Conservation (phyloP, 37 sponge, comb jelly and placozoan genomes). For the Mnemiopsis leidyi region DNA sequence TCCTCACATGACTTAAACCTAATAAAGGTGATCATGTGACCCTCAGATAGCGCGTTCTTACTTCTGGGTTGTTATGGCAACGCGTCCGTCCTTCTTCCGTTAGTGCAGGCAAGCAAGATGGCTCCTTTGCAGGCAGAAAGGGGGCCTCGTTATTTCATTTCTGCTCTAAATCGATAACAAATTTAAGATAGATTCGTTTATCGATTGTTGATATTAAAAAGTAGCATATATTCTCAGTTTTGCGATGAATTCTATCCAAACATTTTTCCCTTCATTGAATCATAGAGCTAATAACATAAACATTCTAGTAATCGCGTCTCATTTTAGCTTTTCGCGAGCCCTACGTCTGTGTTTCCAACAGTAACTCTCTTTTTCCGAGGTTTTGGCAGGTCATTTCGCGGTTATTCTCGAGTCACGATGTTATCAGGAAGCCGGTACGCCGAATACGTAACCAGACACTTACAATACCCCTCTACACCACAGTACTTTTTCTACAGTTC, state of each 20-base stretch:
- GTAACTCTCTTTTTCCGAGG: not conserved
- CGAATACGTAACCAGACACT: too few relatives aligned
- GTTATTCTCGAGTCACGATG: too few relatives aligned
- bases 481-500: too few relatives aligned
- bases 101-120: not conserved
- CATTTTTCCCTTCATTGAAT: not conserved
- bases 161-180: not conserved
- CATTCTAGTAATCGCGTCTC: not conserved
- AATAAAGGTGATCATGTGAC: not conserved
- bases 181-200: not conserved
- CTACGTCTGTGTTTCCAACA: not conserved
- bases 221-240: conserved; percentile 29
- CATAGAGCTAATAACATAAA: not conserved
- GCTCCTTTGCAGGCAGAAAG: not conserved
- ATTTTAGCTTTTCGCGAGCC: not conserved
- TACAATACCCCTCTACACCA: too few relatives aligned
- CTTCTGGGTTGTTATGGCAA: not conserved
- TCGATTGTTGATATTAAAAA: conserved; percentile 51
- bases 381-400: too few relatives aligned
- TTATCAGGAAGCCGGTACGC: too few relatives aligned
- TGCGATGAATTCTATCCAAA: not conserved
- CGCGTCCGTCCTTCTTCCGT: not conserved
- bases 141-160: not conserved
- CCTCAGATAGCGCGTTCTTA: not conserved
- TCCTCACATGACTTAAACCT: not conserved